Conservation (phyloP, 2,113 vertebrate species). For the Anhinga rufa region DNA sequence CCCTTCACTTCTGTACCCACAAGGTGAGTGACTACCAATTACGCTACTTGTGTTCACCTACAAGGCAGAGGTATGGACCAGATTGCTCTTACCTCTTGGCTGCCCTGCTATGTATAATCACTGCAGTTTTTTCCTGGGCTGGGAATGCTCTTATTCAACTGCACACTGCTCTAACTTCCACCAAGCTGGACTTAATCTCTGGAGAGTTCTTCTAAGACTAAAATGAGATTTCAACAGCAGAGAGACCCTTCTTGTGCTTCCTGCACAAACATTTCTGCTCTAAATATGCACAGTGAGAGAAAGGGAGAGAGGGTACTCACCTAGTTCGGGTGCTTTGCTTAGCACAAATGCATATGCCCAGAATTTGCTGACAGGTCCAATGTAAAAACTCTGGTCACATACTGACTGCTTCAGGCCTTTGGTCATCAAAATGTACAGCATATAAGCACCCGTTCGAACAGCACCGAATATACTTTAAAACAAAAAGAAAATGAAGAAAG, state of each 20-base stretch:
- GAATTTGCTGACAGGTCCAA: slow-evolving; percentile 98
- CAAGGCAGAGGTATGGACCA: neutral
- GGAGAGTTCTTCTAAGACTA: neutral
- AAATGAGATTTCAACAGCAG: neutral
- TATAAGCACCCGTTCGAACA: slow-evolving; percentile 95
- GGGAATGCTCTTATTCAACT: neutral
- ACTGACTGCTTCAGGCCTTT: slow-evolving; percentile 98
- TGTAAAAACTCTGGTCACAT: slow-evolving; percentile 99
- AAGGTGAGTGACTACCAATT: neutral
- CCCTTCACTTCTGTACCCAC: neutral
- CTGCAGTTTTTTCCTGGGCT: neutral
- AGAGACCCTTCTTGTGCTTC: neutral
- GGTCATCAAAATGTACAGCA: slow-evolving; percentile 96
- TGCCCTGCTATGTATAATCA: neutral
- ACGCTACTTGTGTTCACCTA: neutral
- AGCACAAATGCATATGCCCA: slow-evolving; percentile 99
- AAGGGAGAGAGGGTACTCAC: slow-evolving; percentile 76
- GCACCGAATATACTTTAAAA: slow-evolving; percentile 94
- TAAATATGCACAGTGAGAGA: neutral
- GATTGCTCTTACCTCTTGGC: neutral
- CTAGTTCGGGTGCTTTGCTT: slow-evolving; percentile 97
- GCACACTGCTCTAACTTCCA: neutral
- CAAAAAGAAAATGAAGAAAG: slow-evolving; percentile 48
- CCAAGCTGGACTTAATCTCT: neutral
- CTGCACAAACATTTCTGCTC: neutral